Evolutionary conservation across 2,113 vertebrate species (phyloP).

Genomic region (Ellobius talpinus): DNA sequence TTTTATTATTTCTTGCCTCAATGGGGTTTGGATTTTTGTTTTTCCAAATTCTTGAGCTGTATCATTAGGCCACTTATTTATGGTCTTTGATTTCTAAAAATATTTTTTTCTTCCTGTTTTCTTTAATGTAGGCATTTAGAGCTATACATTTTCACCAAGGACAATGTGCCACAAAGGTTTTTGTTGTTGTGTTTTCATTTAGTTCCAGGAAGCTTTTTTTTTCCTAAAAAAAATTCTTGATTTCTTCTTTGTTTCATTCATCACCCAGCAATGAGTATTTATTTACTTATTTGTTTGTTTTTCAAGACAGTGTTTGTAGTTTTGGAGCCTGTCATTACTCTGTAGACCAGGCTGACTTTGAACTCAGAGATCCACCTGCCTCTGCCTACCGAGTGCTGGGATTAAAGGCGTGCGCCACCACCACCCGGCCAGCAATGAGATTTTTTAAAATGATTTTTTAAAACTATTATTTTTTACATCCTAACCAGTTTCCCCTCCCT

Average conservation of each 20-base stretch:
- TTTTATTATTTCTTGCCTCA: not conserved
- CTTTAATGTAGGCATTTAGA: not conserved
- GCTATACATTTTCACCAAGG: not conserved
- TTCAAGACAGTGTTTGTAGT: too few species aligned
- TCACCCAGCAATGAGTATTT: not conserved
- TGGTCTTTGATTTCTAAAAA: not conserved
- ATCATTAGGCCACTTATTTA: not conserved
- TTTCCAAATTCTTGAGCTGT: not conserved
- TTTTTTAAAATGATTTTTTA: not conserved
- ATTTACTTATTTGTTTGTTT: too few species aligned
- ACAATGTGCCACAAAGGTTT: not conserved
- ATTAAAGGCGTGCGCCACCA: too few species aligned
- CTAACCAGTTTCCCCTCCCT: too few species aligned
- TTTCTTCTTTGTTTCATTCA: not conserved
- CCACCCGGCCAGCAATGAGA: not conserved
- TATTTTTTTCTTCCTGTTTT: not conserved
- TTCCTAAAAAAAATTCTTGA: not conserved
- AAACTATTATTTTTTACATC: too few species aligned
- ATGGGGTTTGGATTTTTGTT: not conserved
- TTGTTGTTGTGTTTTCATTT: not conserved
- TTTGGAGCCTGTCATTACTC: too few species aligned
- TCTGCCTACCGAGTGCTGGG: too few species aligned
- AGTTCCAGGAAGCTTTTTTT: not conserved
- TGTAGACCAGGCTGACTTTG: too few species aligned
- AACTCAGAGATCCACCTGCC: too few species aligned